These are phyloP conservation scores for Verasper variegatus DNA, from an alignment of 2,113 vertebrate genomes.

Conservation along the genomic window DNA sequence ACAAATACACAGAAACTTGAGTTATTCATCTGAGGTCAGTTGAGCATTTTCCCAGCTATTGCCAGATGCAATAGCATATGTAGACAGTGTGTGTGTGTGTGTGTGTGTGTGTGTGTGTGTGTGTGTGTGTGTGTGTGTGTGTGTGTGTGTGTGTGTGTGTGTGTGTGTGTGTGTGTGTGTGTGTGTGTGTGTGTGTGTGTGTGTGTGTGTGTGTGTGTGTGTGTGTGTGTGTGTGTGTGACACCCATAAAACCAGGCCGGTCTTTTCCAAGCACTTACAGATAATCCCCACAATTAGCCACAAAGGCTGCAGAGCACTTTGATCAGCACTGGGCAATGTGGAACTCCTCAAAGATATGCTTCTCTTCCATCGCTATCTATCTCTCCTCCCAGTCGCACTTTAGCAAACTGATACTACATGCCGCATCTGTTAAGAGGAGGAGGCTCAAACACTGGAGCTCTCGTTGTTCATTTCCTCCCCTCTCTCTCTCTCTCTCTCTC, in stretches of 20 bases:
- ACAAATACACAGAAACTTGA: constrained; percentile 36
- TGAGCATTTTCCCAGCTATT: constrained; percentile 21
- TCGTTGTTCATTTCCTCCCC: constrained; percentile 60
- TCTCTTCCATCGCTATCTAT: constrained; percentile 65
- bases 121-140: constrained; percentile 17
- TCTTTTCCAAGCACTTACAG: constrained; percentile 80
- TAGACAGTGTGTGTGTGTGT: constrained; percentile 3
- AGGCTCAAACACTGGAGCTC: constrained; percentile 75
- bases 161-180: constrained; percentile 19
- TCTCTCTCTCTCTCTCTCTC: constrained; percentile 64
- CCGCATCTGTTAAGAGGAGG: constrained; percentile 84
- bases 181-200: constrained; percentile 17
- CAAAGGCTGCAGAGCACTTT: constrained; percentile 80
- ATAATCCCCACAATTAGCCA: constrained; percentile 86
- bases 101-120: background rate
- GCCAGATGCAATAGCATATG: constrained; percentile 22
- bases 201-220: constrained; percentile 21
- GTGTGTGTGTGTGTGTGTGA: constrained; percentile 24
- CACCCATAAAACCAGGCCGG: constrained; percentile 72
- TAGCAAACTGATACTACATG: constrained; percentile 86
- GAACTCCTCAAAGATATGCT: constrained; percentile 78
- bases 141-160: constrained; percentile 16
- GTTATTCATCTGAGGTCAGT: constrained; percentile 47
- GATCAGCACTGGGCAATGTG: constrained; percentile 78
- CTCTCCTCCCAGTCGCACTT: constrained; percentile 65